Evolutionary conservation across 2,113 vertebrate genomes (phyloP).

Genomic region (Callipepla californica): DNA sequence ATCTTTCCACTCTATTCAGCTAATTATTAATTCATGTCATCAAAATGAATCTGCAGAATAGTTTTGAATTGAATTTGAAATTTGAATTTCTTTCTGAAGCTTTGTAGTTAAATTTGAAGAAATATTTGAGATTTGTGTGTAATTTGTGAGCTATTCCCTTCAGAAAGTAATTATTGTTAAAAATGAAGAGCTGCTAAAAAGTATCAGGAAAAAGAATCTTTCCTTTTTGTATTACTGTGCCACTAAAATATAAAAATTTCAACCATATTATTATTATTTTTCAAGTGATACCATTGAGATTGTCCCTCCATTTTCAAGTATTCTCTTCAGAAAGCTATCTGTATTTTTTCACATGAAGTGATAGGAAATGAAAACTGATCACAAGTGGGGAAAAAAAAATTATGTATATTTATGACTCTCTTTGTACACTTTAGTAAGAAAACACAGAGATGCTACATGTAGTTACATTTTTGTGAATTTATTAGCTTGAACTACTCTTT

Average conservation of each 20-base stretch:
- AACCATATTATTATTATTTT: not conserved
- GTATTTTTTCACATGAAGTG: slow-evolving; percentile 4
- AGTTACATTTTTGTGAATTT: not conserved
- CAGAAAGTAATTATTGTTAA: not conserved
- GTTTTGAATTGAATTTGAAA: rapidly evolving
- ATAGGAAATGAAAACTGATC: slow-evolving; percentile 6
- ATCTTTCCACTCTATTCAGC: not conserved
- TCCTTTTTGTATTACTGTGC: not conserved
- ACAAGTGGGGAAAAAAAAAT: not conserved
- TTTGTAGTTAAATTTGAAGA: not conserved
- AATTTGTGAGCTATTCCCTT: not conserved
- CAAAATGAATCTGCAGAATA: not conserved
- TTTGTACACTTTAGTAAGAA: not conserved
- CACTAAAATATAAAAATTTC: not conserved
- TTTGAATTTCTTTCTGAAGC: not conserved
- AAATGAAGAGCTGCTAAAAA: not conserved
- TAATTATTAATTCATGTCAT: not conserved
- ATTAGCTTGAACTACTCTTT: not conserved
- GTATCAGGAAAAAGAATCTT: not conserved
- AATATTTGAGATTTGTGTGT: not conserved
- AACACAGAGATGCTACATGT: rapidly evolving
- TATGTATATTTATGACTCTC: not conserved
- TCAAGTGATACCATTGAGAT: not conserved
- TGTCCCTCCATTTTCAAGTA: not conserved
- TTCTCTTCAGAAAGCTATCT: not conserved